Conservation (phyloP, 2,888 invertebrate genomes). For the Neocrepidodera transversa region DNA sequence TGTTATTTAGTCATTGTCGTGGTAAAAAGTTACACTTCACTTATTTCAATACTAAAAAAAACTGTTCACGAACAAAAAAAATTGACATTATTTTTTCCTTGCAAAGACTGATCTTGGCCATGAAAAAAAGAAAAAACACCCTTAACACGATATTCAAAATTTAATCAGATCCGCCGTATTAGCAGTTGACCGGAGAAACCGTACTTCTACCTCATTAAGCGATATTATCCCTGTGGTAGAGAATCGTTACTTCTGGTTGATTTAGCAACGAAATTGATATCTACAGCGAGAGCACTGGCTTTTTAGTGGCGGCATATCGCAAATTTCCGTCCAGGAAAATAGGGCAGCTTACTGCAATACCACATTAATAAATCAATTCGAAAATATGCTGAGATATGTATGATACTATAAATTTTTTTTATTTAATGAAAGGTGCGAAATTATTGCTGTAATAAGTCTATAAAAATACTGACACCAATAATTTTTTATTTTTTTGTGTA, state of each 20-base stretch:
- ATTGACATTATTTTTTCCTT: too few species aligned
- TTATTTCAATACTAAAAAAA: too few species aligned
- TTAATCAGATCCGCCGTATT: constrained; percentile 7
- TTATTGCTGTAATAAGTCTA: too few species aligned
- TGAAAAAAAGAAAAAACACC: constrained; percentile 5
- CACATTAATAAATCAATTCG: background rate
- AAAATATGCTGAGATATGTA: background rate
- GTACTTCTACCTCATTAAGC: constrained; percentile 19
- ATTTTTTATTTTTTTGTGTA: too few species aligned
- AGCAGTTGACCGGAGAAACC: constrained; percentile 18
- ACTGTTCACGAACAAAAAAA: too few species aligned
- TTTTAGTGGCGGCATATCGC: background rate
- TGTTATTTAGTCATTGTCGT: too few species aligned
- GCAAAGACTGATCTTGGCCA: background rate
- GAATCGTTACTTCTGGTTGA: constrained; percentile 19
- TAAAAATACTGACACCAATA: too few species aligned
- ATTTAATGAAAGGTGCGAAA: too few species aligned
- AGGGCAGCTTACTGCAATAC: background rate
- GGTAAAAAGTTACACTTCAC: too few species aligned
- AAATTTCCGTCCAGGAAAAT: constrained; percentile 7
- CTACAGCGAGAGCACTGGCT: constrained; percentile 9
- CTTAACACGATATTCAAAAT: constrained; percentile 8
- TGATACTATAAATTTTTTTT: too few species aligned
- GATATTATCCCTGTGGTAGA: constrained; percentile 19
- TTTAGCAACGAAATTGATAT: constrained; percentile 19